phyloP scores from a whole-genome alignment of 2,797 vertebrate genomes.

The Dallia pectoralis region DNA sequence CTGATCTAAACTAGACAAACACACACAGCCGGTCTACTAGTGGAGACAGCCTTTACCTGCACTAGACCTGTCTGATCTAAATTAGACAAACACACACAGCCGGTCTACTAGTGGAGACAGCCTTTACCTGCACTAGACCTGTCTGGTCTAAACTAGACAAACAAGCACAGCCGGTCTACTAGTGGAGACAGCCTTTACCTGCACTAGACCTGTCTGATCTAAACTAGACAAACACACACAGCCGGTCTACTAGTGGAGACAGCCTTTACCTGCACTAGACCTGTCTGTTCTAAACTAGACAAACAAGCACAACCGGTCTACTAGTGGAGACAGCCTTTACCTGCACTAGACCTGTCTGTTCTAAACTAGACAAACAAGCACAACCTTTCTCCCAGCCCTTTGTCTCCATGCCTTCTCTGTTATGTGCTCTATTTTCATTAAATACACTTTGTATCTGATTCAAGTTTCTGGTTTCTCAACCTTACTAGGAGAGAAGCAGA shows the following conservation, averaged over 20 bases:
- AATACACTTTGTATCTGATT: neutral
- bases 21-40: slow-evolving; percentile 60
- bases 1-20: slow-evolving; percentile 57
- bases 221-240: neutral
- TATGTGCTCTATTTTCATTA: neutral
- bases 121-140: no score
- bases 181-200: no score
- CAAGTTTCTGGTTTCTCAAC: neutral
- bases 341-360: neutral
- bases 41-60: slow-evolving; percentile 79
- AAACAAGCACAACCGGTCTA: no score
- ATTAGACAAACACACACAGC: slow-evolving; percentile 45
- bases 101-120: no score
- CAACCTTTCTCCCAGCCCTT: neutral
- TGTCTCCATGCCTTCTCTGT: neutral
- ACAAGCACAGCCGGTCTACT: no score
- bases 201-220: neutral
- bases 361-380: neutral
- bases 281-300: neutral
- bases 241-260: no score
- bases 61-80: slow-evolving; percentile 65
- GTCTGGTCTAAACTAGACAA: neutral
- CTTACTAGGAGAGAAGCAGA: neutral
- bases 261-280: no score
- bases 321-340: no score